Evolutionary conservation across 2,797 vertebrate species (phyloP).

Genomic region (Alfaro cultratus): DNA sequence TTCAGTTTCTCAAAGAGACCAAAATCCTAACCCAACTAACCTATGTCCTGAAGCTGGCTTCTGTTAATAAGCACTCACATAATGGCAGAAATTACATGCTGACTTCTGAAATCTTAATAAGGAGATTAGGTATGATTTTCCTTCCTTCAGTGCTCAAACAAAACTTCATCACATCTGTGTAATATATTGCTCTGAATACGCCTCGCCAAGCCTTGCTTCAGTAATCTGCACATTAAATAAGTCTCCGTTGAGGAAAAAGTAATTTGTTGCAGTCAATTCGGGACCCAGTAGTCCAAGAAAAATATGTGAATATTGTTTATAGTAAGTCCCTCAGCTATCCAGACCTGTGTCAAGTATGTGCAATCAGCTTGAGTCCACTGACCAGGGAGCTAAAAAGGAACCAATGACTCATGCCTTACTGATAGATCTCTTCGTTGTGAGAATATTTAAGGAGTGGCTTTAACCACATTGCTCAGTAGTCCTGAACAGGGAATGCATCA

Average conservation of each 20-base stretch:
- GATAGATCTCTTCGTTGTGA: conserved; percentile 49
- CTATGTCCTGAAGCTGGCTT: conserved; percentile 39
- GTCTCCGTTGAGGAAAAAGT: conserved; percentile 72
- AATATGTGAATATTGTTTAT: conserved; percentile 81
- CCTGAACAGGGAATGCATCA: conserved; percentile 46
- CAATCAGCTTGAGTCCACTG: conserved; percentile 55
- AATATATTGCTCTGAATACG: conserved; percentile 57
- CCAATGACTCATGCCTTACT: conserved; percentile 64
- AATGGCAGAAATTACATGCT: conserved; percentile 46
- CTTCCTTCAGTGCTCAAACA: conserved; percentile 42
- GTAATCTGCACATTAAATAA: conserved; percentile 77
- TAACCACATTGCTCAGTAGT: conserved; percentile 37
- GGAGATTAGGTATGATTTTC: conserved; percentile 69
- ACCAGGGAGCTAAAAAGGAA: conserved; percentile 55
- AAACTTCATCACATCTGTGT: conserved; percentile 56
- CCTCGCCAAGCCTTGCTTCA: conserved; percentile 69
- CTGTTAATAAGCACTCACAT: conserved; percentile 21
- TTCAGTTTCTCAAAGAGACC: conserved; percentile 38
- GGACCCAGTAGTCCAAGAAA: conserved; percentile 71
- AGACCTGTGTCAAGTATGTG: conserved; percentile 59
- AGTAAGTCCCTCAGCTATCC: conserved; percentile 64
- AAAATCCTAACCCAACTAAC: conserved; percentile 35
- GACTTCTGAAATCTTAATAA: conserved; percentile 69
- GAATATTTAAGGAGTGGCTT: conserved; percentile 16
- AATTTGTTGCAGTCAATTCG: conserved; percentile 61